Conservation (phyloP, 2,888 invertebrate species). For the Agonopterix arenella region DNA sequence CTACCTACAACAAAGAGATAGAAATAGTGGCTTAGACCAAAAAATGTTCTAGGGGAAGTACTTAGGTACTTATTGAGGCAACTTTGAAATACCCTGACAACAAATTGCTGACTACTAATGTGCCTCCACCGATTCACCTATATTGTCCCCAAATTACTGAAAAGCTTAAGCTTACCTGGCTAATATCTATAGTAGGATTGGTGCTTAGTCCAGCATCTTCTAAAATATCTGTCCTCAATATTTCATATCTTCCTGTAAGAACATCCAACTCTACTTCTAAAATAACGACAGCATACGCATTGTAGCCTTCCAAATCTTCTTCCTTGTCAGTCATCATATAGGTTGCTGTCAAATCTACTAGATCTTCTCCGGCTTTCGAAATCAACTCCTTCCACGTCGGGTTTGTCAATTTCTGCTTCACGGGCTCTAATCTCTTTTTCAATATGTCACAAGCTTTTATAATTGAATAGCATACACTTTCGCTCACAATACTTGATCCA, state of each 20-base stretch:
- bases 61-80: too few relatives aligned
- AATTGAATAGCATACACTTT: slow-evolving; percentile 74
- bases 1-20: slow-evolving; percentile 50
- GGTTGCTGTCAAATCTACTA: slow-evolving; percentile 77
- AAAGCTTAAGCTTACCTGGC: slow-evolving; percentile 63
- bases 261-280: slow-evolving; percentile 83
- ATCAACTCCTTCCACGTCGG: slow-evolving; percentile 78
- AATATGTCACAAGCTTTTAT: slow-evolving; percentile 79
- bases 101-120: too few relatives aligned
- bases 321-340: slow-evolving; percentile 78
- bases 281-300: slow-evolving; percentile 77
- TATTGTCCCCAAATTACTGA: too few relatives aligned
- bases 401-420: slow-evolving; percentile 61
- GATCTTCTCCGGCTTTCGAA: slow-evolving; percentile 63
- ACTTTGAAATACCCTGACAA: too few relatives aligned
- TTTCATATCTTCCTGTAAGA: slow-evolving; percentile 80
- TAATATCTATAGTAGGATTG: slow-evolving; percentile 81
- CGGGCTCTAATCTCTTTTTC: slow-evolving; percentile 72
- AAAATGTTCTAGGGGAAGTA: too few relatives aligned
- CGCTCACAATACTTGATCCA: slow-evolving; percentile 82
- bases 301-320: slow-evolving; percentile 65
- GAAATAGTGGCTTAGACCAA: too few relatives aligned
- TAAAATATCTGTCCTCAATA: slow-evolving; percentile 78
- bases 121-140: too few relatives aligned
- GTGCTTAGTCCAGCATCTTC: slow-evolving; percentile 83